These are phyloP conservation scores for Melinopterus prodromus DNA, from an alignment of 2,888 invertebrate genomes.

Conservation along the genomic window DNA sequence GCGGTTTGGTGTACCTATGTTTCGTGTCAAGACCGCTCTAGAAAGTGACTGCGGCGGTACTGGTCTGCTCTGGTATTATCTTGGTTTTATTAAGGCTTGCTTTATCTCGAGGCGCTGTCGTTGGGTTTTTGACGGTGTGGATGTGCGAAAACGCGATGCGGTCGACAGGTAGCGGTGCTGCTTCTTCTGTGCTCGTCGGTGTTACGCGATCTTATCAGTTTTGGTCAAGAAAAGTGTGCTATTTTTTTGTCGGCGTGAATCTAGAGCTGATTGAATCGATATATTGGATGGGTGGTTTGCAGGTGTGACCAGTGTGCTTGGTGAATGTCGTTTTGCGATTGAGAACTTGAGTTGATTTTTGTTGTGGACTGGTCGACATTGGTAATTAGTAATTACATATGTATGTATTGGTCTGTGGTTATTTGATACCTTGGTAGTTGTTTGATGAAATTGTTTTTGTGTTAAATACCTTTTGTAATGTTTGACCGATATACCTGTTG, in stretches of 20 bases:
- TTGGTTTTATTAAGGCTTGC: background rate
- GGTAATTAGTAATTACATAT: background rate
- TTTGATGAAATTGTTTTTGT: background rate
- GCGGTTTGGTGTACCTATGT: background rate
- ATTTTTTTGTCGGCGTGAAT: background rate
- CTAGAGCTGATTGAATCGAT: background rate
- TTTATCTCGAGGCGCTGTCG: background rate
- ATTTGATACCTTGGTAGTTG: no score
- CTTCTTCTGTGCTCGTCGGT: background rate
- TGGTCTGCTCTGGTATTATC: conserved; percentile 7
- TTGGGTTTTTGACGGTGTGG: background rate
- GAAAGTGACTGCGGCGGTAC: background rate
- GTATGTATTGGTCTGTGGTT: background rate
- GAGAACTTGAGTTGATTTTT: background rate
- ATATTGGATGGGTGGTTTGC: background rate
- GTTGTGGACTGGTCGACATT: background rate
- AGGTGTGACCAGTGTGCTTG: background rate
- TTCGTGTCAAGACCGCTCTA: background rate
- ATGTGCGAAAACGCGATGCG: background rate
- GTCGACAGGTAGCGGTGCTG: background rate
- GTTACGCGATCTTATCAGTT: background rate
- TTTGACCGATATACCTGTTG: no score
- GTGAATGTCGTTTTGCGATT: background rate
- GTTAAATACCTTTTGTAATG: background rate
- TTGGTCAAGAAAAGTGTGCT: background rate